A percentile compares a stretch with the other conserved stretches of the same genome.
Conservation (phyloP, 2,888 invertebrate genomes). For the Hybos culiciformis region DNA sequence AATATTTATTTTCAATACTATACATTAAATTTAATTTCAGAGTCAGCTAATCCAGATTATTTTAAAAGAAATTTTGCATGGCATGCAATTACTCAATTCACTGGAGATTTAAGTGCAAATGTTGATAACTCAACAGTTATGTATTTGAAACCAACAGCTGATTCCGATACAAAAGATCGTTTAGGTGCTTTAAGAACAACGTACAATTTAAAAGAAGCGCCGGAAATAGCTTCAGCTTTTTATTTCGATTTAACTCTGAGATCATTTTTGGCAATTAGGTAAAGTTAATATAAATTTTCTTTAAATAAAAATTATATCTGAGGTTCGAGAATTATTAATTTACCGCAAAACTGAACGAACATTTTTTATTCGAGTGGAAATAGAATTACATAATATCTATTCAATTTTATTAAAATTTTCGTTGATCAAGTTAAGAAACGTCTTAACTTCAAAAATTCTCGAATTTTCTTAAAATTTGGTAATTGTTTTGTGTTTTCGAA, state of each 20-base stretch:
- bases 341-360: neutral
- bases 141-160: slow-evolving; percentile 57
- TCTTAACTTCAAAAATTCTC: too few species aligned
- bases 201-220: slow-evolving; percentile 53
- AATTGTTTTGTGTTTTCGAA: too few species aligned
- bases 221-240: slow-evolving; percentile 68
- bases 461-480: too few species aligned
- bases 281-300: slow-evolving; percentile 23
- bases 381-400: neutral
- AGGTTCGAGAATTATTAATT: slow-evolving; percentile 3
- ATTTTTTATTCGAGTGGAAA: too few species aligned
- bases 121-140: slow-evolving; percentile 66
- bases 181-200: slow-evolving; percentile 55
- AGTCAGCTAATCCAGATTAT: slow-evolving; percentile 57
- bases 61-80: slow-evolving; percentile 77
- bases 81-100: slow-evolving; percentile 68
- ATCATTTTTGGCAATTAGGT: slow-evolving; percentile 61
- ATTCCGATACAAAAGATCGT: slow-evolving; percentile 53
- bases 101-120: slow-evolving; percentile 57
- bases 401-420: neutral
- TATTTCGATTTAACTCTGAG: slow-evolving; percentile 74
- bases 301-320: neutral
- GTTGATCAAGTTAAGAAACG: too few species aligned
- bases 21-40: slow-evolving; percentile 17
- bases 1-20: neutral